Evolutionary conservation across 2,888 invertebrate genomes (phyloP), one percentile per base, ranked within the genome.

Genomic region (Drymonia ruficornis): DNA sequence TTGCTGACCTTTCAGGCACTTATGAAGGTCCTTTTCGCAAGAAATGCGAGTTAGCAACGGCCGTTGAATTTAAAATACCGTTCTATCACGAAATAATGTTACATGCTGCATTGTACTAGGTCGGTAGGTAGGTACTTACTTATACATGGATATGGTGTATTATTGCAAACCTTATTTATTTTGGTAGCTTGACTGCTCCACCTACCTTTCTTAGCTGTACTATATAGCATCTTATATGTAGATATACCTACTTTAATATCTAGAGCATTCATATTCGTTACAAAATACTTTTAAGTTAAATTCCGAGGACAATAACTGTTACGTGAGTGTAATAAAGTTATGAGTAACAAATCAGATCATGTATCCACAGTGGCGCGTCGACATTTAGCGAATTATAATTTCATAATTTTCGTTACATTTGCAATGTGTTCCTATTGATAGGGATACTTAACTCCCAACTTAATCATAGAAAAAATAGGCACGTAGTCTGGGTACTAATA

Each of bases 191-290:
- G n/a, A n/a, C n/a, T n/a, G n/a, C n/a, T n/a, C n/a, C n/a, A n/a
- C n/a, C n/a, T n/a, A n/a, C n/a, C n/a, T n/a, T n/a, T n/a, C n/a
- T n/a, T n/a, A n/a, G n/a, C n/a, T n/a, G n/a, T n/a, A n/a, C n/a
- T n/a, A 31, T 31, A 31, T 31, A 31, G 12, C 31, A 12, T 31
- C 5, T 31, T 31, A 31, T 31, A 38, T n/a, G 2, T 38, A n/a
- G n/a, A 38, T 38, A 38, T n/a, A 38, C n/a, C n/a, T n/a, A n/a
- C 15, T 38, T 13, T 38, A 3, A n/a, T 38, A 38, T 38, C 38
- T 38, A 38, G 38, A 38, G 15, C 38, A 38, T 38, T 38, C 38
- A n/a, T 38, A 38, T 38, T 38, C 38, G 38, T 38, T 38, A 38
- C 38, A n/a, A 38, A 13, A 38, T 38, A 38, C 31, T 31, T 31